Evolutionary conservation across 2,888 invertebrate species (phyloP).

Genomic region (Drosophila neonasuta): DNA sequence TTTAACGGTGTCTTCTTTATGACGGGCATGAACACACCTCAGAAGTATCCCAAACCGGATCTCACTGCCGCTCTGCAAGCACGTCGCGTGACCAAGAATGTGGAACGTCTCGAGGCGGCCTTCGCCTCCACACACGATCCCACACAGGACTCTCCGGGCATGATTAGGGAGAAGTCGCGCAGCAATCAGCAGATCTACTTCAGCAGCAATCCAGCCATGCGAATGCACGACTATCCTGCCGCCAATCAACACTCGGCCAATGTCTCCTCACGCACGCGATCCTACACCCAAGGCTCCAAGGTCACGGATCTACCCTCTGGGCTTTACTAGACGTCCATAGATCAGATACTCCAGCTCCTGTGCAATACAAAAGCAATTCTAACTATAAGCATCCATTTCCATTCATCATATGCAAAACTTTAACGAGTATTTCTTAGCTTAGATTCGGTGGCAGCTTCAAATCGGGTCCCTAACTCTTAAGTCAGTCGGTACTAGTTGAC

Average conservation of each 20-base stretch:
- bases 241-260: slow-evolving; percentile 86
- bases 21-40: slow-evolving; percentile 83
- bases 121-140: slow-evolving; percentile 68
- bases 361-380: slow-evolving; percentile 60
- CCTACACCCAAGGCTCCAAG: slow-evolving; percentile 84
- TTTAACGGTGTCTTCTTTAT: slow-evolving; percentile 85
- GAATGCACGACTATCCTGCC: slow-evolving; percentile 62
- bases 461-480: slow-evolving; percentile 61
- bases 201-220: slow-evolving; percentile 79
- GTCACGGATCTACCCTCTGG: slow-evolving; percentile 89
- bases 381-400: slow-evolving; percentile 26
- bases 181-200: slow-evolving; percentile 81
- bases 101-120: slow-evolving; percentile 87
- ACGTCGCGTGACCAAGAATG: slow-evolving; percentile 87
- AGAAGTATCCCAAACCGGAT: slow-evolving; percentile 82
- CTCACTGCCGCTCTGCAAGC: slow-evolving; percentile 84
- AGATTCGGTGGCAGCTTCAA: slow-evolving; percentile 71
- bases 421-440: slow-evolving; percentile 33
- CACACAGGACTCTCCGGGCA: slow-evolving; percentile 84
- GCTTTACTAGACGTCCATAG: slow-evolving; percentile 83
- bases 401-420: slow-evolving; percentile 5
- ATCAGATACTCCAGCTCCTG: slow-evolving; percentile 43
- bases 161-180: slow-evolving; percentile 84
- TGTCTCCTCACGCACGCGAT: slow-evolving; percentile 83
- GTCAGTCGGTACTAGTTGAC: slow-evolving; percentile 35